These are phyloP conservation scores for Pseudococcus viburni DNA, from an alignment of 2,888 invertebrate species.

Conservation along the genomic window DNA sequence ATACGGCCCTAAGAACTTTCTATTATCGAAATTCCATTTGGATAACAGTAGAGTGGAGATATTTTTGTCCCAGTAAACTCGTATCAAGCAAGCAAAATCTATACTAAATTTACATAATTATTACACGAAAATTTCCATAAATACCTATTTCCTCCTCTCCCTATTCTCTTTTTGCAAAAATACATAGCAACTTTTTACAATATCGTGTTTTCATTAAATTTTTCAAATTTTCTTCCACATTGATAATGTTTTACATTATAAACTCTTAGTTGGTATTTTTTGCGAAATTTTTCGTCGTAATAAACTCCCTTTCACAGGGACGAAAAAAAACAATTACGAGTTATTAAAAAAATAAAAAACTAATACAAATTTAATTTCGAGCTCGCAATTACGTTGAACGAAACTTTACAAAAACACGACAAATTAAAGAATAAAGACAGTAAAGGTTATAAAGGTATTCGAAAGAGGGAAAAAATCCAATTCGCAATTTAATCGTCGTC, in stretches of 20 bases:
- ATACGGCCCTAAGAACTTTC: too few species aligned
- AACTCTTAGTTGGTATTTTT: neutral
- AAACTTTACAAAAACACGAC: neutral
- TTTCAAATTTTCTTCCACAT: neutral
- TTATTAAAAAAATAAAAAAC: constrained; percentile 1
- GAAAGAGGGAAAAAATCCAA: neutral
- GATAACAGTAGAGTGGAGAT: too few species aligned
- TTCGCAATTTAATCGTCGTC: neutral
- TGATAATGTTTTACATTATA: neutral
- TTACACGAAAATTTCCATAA: too few species aligned
- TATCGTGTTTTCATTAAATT: neutral
- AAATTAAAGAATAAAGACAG: neutral
- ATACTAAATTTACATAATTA: too few species aligned
- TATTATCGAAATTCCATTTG: too few species aligned
- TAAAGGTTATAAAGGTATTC: neutral
- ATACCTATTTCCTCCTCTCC: too few species aligned
- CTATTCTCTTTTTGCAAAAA: too few species aligned
- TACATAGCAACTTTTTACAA: too few species aligned
- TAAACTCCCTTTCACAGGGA: neutral
- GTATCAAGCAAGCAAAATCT: too few species aligned
- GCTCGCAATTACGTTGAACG: neutral
- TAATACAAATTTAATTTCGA: neutral
- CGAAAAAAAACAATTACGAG: neutral
- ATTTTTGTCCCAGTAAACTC: too few species aligned
- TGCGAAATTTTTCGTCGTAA: neutral